Evolutionary conservation across 2,888 invertebrate genomes (phyloP), one percentile per base, ranked within the genome.

Genomic region (Apodemia mormo): DNA sequence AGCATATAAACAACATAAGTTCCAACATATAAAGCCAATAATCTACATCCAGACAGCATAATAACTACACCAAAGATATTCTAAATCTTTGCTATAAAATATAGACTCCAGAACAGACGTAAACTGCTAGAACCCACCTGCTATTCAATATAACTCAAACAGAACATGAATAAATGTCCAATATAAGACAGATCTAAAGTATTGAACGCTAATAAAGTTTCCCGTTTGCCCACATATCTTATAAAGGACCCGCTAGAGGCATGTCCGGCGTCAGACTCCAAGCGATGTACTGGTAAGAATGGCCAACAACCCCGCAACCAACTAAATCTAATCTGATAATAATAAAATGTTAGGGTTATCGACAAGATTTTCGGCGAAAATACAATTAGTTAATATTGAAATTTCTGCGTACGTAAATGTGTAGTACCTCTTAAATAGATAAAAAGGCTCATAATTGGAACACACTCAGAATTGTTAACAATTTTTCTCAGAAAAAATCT

Each of bases 231-330:
- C 66, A 66, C 66, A 66, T 66, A 66, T 66, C 66, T 52, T 14
- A 65, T 52, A 61, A 33, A 37, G 61, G 61, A 61, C 61, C 37
- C 61, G 61, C 70, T 58, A 30, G 68, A 72, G 73, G 69, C 72
- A 69, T 72, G 76, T 73, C 69, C 69, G 72, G 71, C 65, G 68
- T 70, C 73, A 72, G 75, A 71, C 68, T 73, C 69, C 73, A 71
- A 61, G 66, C 61, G 67, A 65, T 65, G 69, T 65, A 49, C 49
- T 49, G 49, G 49, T 65, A 40, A 66, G 64, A 68, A 67, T 69
- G 61, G 67, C 67, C 69, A 75, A 71, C 71, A 72, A 74, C 73
- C 74, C 69, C 69, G 70, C 69, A 61, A 56, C 68, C 68, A 69
- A 72, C 68, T 67, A 75, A 71, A 75, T 75, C 70, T 70, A 45